Conservation (phyloP, 2,797 vertebrate genomes). For the Siniperca scherzeri region DNA sequence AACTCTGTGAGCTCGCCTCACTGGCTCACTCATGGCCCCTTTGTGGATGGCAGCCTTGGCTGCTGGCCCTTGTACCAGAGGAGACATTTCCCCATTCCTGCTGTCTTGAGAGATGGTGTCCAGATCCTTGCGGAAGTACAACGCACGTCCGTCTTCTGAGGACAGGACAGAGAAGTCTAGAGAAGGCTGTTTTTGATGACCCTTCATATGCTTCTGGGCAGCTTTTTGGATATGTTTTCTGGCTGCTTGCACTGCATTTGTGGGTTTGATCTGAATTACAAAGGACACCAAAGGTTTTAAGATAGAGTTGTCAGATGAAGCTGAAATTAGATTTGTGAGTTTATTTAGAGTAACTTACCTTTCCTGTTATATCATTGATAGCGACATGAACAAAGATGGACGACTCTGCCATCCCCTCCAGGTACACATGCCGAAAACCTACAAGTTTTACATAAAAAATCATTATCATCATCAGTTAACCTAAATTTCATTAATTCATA, state of each 20-base stretch:
- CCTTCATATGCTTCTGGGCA: conserved; percentile 80
- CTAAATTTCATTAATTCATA: conserved; percentile 3
- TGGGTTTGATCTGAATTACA: conserved; percentile 78
- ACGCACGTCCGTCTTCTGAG: conserved; percentile 86
- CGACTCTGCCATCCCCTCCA: conserved; percentile 96
- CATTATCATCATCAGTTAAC: too few relatives aligned
- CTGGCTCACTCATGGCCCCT: conserved; percentile 89
- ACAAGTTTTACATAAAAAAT: not conserved
- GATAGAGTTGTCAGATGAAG: not conserved
- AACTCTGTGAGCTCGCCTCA: conserved; percentile 87
- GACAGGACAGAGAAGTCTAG: conserved; percentile 89
- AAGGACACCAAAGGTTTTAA: conserved; percentile 40
- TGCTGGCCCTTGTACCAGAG: conserved; percentile 58
- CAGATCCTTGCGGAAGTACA: conserved; percentile 86
- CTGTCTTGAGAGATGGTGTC: conserved; percentile 87
- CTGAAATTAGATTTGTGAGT: not conserved
- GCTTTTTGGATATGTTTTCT: conserved; percentile 84
- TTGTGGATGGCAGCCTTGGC: conserved; percentile 81
- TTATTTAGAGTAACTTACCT: conserved; percentile 84
- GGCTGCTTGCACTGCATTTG: conserved; percentile 80
- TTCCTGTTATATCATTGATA: conserved; percentile 91
- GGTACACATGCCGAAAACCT: conserved; percentile 97
- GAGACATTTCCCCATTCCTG: conserved; percentile 80
- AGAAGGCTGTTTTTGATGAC: conserved; percentile 87
- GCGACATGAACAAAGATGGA: conserved; percentile 97